A percentile compares a stretch with the other conserved stretches of the same genome.
These are phyloP conservation scores for Dipodomys merriami DNA, from an alignment of 2,113 vertebrate species.

Conservation along the genomic window DNA sequence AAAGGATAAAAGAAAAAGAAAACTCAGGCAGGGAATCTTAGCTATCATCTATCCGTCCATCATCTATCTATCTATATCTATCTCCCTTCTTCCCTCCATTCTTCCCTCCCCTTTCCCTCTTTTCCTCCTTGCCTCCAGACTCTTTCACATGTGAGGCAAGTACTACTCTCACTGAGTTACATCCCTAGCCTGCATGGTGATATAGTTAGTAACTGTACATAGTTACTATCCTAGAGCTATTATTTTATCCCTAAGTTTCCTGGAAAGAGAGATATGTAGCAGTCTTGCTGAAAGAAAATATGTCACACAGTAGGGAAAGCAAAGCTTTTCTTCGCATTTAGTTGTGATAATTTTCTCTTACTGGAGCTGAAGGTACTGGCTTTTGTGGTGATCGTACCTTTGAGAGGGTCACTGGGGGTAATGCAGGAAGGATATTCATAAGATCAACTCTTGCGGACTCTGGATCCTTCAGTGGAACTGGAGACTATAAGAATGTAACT, in stretches of 20 bases:
- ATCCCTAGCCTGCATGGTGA: too few species aligned
- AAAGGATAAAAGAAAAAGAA: too few species aligned
- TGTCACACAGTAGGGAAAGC: neutral
- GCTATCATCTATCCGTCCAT: too few species aligned
- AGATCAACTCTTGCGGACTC: neutral
- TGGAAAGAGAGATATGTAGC: slow-evolving; percentile 11
- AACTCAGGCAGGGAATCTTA: too few species aligned
- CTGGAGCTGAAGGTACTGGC: neutral
- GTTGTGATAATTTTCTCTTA: slow-evolving; percentile 24
- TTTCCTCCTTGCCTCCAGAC: too few species aligned
- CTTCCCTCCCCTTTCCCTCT: too few species aligned
- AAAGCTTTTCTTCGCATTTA: neutral
- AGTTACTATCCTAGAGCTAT: neutral
- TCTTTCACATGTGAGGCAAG: too few species aligned
- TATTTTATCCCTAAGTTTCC: slow-evolving; percentile 22
- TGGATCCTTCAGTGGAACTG: neutral
- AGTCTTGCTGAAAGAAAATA: slow-evolving; percentile 25
- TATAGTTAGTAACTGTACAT: too few species aligned
- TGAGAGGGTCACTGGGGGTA: neutral
- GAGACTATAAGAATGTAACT: neutral
- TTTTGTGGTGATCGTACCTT: neutral
- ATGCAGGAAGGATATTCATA: neutral
- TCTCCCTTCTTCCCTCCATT: too few species aligned
- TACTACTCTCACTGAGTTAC: too few species aligned
- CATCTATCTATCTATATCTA: too few species aligned